Conservation (phyloP, 2,888 invertebrate species). For the Anarsia innoxiella region DNA sequence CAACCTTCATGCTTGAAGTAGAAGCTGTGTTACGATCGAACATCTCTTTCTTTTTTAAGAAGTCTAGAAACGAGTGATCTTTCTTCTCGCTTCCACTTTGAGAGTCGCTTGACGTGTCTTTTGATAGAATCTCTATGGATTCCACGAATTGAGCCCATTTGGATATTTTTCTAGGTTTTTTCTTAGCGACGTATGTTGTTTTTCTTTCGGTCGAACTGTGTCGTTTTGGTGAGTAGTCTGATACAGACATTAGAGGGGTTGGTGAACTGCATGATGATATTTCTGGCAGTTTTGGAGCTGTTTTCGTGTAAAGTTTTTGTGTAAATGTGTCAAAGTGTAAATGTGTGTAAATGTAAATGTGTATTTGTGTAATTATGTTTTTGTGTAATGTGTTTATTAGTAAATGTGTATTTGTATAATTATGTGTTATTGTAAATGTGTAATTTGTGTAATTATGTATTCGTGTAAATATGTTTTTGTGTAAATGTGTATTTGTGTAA, state of each 20-base stretch:
- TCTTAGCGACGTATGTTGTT: conserved; percentile 10
- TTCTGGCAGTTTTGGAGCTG: conserved; percentile 18
- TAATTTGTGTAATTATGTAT: too few relatives aligned
- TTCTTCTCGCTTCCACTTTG: conserved; percentile 31
- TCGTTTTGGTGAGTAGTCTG: conserved; percentile 40
- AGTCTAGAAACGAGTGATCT: conserved; percentile 38
- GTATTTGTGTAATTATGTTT: too few relatives aligned
- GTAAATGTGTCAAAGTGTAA: too few relatives aligned
- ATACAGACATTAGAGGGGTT: conserved; percentile 39
- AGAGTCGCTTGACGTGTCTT: conserved; percentile 34
- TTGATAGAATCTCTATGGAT: conserved; percentile 37
- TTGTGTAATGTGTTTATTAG: too few relatives aligned
- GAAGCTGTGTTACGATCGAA: conserved; percentile 26
- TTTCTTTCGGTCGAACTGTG: conserved; percentile 8
- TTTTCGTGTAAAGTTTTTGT: neutral
- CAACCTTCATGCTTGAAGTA: conserved; percentile 29
- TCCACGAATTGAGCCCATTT: conserved; percentile 51
- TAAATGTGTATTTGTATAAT: too few relatives aligned
- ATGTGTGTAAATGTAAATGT: too few relatives aligned
- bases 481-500: too few relatives aligned
- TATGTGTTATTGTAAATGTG: too few relatives aligned
- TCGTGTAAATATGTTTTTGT: too few relatives aligned
- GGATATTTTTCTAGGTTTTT: conserved; percentile 23
- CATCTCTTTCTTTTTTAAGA: conserved; percentile 35
- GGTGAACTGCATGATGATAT: conserved; percentile 33